Conservation (phyloP, 2,797 vertebrate genomes). For the Sciaenops ocellatus region DNA sequence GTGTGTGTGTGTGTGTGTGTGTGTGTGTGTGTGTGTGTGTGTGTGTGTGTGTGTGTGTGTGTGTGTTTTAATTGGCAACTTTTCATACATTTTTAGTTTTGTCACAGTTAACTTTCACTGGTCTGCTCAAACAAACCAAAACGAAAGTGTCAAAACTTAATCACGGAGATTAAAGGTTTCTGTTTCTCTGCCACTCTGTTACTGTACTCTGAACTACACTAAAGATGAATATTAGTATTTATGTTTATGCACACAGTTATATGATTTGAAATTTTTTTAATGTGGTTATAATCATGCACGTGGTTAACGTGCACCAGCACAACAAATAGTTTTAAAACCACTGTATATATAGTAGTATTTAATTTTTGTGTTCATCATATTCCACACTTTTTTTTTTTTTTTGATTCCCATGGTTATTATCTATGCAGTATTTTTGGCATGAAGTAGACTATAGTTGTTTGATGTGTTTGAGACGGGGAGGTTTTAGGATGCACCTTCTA, state of each 20-base stretch:
- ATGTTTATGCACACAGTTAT: constrained; percentile 67
- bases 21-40: no score
- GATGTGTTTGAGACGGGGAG: constrained; percentile 44
- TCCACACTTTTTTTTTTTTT: constrained; percentile 48
- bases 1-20: no score
- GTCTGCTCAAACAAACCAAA: not conserved
- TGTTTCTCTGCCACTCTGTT: constrained; percentile 17
- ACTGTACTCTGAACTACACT: constrained; percentile 33
- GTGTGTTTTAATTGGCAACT: not conserved
- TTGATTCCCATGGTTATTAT: constrained; percentile 34
- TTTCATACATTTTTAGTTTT: not conserved
- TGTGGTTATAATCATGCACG: constrained; percentile 60
- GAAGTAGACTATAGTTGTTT: constrained; percentile 53
- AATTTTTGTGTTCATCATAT: constrained; percentile 57
- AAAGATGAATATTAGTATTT: constrained; percentile 59
- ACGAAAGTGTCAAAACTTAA: not conserved
- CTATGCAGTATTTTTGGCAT: constrained; percentile 77
- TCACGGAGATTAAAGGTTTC: not conserved
- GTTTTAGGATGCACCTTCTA: constrained; percentile 54
- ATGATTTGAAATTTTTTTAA: constrained; percentile 11
- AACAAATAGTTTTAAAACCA: constrained; percentile 59
- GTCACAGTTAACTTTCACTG: not conserved
- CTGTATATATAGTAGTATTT: constrained; percentile 73
- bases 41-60: no score
- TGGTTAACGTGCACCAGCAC: constrained; percentile 62